Evolutionary conservation across 1,140 invertebrate genomes (phyloP).

Genomic region (Ectropis grisescens): DNA sequence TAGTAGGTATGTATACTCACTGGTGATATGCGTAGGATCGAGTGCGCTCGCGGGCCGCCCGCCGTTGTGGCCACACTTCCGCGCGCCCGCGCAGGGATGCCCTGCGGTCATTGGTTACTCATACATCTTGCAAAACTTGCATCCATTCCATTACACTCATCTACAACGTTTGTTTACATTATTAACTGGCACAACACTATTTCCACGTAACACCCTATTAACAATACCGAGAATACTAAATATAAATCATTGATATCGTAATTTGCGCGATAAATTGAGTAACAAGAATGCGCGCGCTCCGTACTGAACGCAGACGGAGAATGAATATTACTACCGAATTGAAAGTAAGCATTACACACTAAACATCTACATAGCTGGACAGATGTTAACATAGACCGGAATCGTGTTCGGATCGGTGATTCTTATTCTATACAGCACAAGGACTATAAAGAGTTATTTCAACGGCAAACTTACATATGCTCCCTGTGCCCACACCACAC

Average conservation of each 20-base stretch:
- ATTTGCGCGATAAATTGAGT: slow-evolving; percentile 5
- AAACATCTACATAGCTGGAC: slow-evolving; percentile 16
- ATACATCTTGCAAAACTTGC: slow-evolving; percentile 41
- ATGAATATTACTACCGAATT: slow-evolving; percentile 25
- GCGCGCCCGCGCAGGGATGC: slow-evolving; percentile 30
- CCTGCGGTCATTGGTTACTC: slow-evolving; percentile 46
- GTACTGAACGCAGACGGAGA: slow-evolving; percentile 19
- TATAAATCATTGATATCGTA: slow-evolving; percentile 7
- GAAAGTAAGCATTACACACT: slow-evolving; percentile 21
- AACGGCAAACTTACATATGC: too few species aligned
- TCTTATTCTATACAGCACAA: too few species aligned
- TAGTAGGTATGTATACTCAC: too few species aligned
- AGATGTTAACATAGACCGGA: too few species aligned
- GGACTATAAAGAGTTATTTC: too few species aligned
- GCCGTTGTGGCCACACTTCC: slow-evolving; percentile 21
- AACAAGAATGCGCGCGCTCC: slow-evolving; percentile 16
- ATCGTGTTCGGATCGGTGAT: too few species aligned
- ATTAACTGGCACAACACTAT: slow-evolving; percentile 16
- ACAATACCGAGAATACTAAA: not conserved
- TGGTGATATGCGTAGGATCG: too few species aligned
- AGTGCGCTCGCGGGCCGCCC: too few species aligned
- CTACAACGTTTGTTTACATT: slow-evolving; percentile 24
- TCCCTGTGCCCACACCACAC: too few species aligned
- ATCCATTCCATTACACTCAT: slow-evolving; percentile 20
- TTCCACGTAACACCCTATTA: slow-evolving; percentile 1